phyloP scores from a whole-genome alignment of 2,797 vertebrate genomes.

The Poecilia picta region DNA sequence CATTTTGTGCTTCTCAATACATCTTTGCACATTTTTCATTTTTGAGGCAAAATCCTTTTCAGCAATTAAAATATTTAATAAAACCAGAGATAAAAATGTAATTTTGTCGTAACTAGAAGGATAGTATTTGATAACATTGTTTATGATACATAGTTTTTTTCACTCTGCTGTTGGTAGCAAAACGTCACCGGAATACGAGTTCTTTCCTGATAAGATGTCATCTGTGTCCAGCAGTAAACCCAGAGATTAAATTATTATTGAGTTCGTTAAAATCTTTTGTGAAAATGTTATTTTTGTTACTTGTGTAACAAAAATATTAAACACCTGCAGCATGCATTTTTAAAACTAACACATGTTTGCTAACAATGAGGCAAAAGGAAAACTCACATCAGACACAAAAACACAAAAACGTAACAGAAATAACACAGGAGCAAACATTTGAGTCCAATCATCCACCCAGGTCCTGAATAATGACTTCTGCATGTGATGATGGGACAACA shows the following conservation, averaged over 20 bases:
- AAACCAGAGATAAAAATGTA: neutral
- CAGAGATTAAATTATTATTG: neutral
- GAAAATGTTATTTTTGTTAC: neutral
- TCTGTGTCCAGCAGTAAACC: neutral
- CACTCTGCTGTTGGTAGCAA: neutral
- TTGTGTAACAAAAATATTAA: neutral
- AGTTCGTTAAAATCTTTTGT: neutral
- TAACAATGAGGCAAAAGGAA: neutral
- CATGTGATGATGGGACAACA: neutral
- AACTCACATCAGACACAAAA: neutral
- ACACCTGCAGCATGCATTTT: neutral
- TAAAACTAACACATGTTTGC: neutral
- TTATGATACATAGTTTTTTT: neutral
- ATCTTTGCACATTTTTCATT: neutral
- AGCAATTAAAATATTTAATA: neutral
- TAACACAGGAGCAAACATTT: neutral
- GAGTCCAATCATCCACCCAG: neutral
- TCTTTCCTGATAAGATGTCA: neutral
- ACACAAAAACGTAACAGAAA: neutral
- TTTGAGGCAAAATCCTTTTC: neutral
- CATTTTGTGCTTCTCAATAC: neutral
- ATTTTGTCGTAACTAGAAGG: neutral
- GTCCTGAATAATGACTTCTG: constrained; percentile 10
- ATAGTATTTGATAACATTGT: neutral
- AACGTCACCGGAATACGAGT: neutral